These are phyloP conservation scores for Chymomyza procnemis DNA, from an alignment of 2,888 invertebrate genomes.

Conservation along the genomic window DNA sequence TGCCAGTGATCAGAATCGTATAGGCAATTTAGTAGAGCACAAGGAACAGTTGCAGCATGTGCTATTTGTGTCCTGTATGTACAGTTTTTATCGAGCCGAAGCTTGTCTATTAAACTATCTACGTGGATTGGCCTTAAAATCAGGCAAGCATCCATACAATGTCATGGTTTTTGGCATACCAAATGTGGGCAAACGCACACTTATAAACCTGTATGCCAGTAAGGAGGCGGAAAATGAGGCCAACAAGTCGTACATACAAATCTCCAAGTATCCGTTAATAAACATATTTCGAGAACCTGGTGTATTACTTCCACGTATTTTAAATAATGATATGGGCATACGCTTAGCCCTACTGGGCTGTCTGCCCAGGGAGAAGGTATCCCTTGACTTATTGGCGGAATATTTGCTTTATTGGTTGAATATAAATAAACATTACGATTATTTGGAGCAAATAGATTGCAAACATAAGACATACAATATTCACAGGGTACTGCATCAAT, in stretches of 20 bases:
- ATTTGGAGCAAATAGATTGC: conserved; percentile 83
- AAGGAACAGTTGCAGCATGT: conserved; percentile 82
- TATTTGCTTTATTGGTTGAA: conserved; percentile 93
- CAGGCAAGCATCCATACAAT: conserved; percentile 83
- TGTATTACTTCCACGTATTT: conserved; percentile 88
- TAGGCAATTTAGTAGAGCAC: conserved; percentile 81
- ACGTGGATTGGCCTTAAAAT: conserved; percentile 83
- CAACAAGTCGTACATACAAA: conserved; percentile 83
- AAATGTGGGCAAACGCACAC: conserved; percentile 95
- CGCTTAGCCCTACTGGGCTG: conserved; percentile 91
- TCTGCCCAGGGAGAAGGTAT: conserved; percentile 90
- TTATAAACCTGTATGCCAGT: conserved; percentile 89
- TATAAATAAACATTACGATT: conserved; percentile 82
- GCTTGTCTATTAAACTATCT: conserved; percentile 84
- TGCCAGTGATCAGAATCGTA: conserved; percentile 79
- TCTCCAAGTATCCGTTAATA: conserved; percentile 86
- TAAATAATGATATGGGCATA: conserved; percentile 86
- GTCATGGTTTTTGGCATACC: conserved; percentile 95
- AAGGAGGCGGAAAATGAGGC: conserved; percentile 82
- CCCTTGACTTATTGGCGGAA: conserved; percentile 89
- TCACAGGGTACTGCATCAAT: conserved; percentile 81
- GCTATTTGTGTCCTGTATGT: conserved; percentile 88
- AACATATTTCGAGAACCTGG: conserved; percentile 95
- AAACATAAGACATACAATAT: conserved; percentile 86
- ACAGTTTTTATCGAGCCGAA: conserved; percentile 82